Percentiles rank a stretch among this genome's conserved stretches.
Conservation (phyloP, 2,888 invertebrate species). For the Scelioninae gen. 2 region DNA sequence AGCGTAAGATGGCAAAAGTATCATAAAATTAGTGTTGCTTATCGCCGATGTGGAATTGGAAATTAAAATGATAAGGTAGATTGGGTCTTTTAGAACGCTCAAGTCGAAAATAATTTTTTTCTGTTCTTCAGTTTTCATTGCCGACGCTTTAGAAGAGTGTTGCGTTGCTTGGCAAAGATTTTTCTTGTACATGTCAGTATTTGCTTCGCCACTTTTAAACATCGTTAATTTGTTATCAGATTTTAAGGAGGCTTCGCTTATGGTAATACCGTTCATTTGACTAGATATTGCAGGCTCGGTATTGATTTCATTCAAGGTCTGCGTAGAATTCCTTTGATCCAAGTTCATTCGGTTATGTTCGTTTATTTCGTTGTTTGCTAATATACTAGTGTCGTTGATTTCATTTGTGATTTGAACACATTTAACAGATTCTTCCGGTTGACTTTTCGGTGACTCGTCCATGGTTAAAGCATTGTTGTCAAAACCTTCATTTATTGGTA, state of each 20-base stretch:
- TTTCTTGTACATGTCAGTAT: constrained; percentile 25
- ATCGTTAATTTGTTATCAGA: constrained; percentile 24
- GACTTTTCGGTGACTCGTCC: constrained; percentile 48
- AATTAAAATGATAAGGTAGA: constrained; percentile 87
- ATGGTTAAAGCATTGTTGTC: constrained; percentile 69
- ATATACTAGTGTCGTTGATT: constrained; percentile 2
- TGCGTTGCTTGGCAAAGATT: constrained; percentile 35
- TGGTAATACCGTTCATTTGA: constrained; percentile 22
- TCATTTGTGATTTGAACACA: constrained; percentile 14
- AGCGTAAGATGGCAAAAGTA: constrained; percentile 89
- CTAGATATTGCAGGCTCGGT: constrained; percentile 1
- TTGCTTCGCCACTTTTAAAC: background rate
- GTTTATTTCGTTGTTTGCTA: background rate
- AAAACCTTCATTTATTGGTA: constrained; percentile 73
- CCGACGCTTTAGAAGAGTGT: background rate
- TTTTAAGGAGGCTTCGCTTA: constrained; percentile 16
- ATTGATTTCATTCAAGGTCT: background rate
- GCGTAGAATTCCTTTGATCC: constrained; percentile 5
- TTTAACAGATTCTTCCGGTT: background rate
- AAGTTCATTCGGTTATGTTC: constrained; percentile 1
- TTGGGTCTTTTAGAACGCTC: constrained; percentile 84
- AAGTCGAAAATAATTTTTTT: constrained; percentile 80
- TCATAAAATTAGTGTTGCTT: constrained; percentile 91
- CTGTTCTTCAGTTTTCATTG: background rate
- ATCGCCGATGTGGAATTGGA: constrained; percentile 91